Percentiles rank a stretch among this genome's conserved stretches.
These are phyloP conservation scores for Ramazzottius varieornatus DNA, from an alignment of 2,888 invertebrate genomes.

Conservation along the genomic window DNA sequence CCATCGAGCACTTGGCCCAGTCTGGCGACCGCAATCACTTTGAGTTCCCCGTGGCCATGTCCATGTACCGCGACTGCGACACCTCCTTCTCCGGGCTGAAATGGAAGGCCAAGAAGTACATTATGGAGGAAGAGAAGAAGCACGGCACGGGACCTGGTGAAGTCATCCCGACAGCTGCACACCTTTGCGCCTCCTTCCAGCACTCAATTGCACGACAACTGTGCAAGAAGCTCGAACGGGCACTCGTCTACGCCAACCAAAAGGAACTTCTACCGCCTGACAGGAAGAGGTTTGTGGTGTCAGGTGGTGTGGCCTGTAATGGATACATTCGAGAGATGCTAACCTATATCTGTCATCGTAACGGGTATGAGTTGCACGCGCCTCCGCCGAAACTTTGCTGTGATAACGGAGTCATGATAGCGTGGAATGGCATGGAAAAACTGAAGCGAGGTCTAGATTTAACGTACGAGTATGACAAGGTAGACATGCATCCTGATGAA, in stretches of 20 bases:
- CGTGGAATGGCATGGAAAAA: slow-evolving; percentile 78
- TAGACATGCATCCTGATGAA: slow-evolving; percentile 27
- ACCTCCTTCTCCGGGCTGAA: slow-evolving; percentile 57
- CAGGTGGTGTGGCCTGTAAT: slow-evolving; percentile 90
- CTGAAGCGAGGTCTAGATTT: slow-evolving; percentile 29
- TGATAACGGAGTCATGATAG: slow-evolving; percentile 96
- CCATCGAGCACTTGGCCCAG: slow-evolving; percentile 54
- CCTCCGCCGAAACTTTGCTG: slow-evolving; percentile 67
- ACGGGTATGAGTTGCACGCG: slow-evolving; percentile 36
- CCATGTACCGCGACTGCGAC: slow-evolving; percentile 44
- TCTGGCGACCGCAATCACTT: slow-evolving; percentile 38
- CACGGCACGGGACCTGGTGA: slow-evolving; percentile 9
- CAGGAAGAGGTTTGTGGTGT: slow-evolving; percentile 33
- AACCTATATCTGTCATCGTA: slow-evolving; percentile 35
- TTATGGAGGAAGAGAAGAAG: slow-evolving; percentile 14
- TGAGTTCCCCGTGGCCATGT: slow-evolving; percentile 38
- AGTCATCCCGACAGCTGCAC: slow-evolving; percentile 15
- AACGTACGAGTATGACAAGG: slow-evolving; percentile 30
- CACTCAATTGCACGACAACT: slow-evolving; percentile 18
- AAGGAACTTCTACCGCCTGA: neutral
- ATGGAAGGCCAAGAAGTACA: slow-evolving; percentile 11
- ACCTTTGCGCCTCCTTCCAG: slow-evolving; percentile 23
- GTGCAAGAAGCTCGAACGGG: slow-evolving; percentile 18
- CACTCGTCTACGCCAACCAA: slow-evolving; percentile 17
- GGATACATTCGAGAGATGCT: slow-evolving; percentile 46